phyloP scores from a whole-genome alignment of 1,140 invertebrate genomes.

The Rhopalosiphum padi region DNA sequence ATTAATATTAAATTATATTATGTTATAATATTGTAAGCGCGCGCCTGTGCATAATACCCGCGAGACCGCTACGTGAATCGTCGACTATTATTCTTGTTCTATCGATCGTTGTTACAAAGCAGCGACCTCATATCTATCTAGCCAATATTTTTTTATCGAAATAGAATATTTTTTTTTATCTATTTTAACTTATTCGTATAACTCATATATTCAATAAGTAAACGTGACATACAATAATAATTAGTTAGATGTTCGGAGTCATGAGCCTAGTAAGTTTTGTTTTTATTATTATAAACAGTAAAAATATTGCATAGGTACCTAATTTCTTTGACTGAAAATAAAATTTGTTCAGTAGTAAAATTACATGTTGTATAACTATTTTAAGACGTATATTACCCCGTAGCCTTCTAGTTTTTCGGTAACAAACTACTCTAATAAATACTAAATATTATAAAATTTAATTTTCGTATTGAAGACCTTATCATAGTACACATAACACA shows the following conservation, averaged over 20 bases:
- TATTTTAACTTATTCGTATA: not conserved
- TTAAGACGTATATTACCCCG: too few relatives aligned
- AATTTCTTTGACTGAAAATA: too few relatives aligned
- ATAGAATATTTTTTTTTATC: not conserved
- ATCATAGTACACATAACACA: too few relatives aligned
- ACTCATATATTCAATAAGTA: not conserved
- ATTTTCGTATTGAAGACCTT: too few relatives aligned
- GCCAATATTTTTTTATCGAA: not conserved
- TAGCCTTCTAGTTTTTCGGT: too few relatives aligned
- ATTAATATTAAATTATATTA: conserved; percentile 21
- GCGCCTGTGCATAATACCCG: not conserved
- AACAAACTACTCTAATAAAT: too few relatives aligned
- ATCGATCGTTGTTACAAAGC: not conserved
- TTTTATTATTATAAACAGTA: too few relatives aligned
- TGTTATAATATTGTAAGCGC: not conserved
- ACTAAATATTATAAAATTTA: too few relatives aligned
- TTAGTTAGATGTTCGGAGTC: not conserved
- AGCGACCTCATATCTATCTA: not conserved
- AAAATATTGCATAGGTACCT: too few relatives aligned
- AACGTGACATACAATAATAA: not conserved
- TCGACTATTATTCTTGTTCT: conserved; percentile 3
- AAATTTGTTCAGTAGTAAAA: too few relatives aligned
- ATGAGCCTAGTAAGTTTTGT: not conserved
- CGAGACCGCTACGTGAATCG: not conserved
- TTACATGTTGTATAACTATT: too few relatives aligned